These are phyloP conservation scores for Mystacornis crossleyi DNA, from an alignment of 2,113 vertebrate species.

Conservation along the genomic window DNA sequence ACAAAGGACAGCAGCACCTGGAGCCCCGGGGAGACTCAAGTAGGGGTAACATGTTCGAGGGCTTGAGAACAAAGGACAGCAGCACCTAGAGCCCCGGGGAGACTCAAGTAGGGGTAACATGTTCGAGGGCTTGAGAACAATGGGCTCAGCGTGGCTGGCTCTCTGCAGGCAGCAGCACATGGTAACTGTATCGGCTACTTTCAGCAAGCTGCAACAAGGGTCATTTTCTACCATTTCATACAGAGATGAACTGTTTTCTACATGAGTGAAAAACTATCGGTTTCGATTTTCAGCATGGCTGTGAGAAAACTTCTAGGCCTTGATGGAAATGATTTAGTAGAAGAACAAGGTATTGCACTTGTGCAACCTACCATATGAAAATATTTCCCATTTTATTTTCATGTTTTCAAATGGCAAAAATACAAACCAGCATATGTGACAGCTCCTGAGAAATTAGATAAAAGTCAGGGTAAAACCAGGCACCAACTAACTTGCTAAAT, in stretches of 20 bases:
- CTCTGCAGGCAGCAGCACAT: too few relatives aligned
- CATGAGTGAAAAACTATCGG: neutral
- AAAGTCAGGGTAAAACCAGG: neutral
- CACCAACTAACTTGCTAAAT: neutral
- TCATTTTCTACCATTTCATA: neutral
- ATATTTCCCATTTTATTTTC: neutral
- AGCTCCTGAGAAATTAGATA: neutral
- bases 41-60: too few relatives aligned
- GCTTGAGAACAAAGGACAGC: too few relatives aligned
- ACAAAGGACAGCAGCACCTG: too few relatives aligned
- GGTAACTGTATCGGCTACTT: too few relatives aligned
- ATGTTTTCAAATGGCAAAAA: neutral
- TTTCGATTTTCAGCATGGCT: neutral
- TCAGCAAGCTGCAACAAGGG: too few relatives aligned
- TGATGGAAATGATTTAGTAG: neutral
- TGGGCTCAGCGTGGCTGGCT: too few relatives aligned
- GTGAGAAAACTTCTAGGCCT: neutral
- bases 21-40: too few relatives aligned
- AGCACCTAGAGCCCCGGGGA: too few relatives aligned
- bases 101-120: too few relatives aligned
- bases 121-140: too few relatives aligned
- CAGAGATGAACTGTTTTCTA: neutral
- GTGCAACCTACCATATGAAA: neutral
- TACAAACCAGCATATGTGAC: fast-evolving
- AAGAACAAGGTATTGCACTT: neutral